Evolutionary conservation across 2,113 vertebrate species (phyloP), one percentile per base, ranked within the genome.

Genomic region (Perca flavescens): DNA sequence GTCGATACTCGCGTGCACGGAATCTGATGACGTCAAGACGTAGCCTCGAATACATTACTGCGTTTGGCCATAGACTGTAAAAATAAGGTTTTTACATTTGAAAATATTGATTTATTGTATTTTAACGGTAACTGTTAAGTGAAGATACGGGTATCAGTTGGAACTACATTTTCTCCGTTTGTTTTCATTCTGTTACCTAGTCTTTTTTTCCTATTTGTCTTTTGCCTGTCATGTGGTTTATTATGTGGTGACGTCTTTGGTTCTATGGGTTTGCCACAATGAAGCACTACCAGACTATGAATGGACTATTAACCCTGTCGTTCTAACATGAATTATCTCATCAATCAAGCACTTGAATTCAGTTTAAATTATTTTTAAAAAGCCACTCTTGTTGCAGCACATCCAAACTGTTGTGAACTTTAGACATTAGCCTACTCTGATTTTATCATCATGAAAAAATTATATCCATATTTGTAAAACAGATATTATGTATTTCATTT

Each of bases 11-110:
- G 90, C 94, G 92, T 85, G 60, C 31, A 52, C 81, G 72, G 83
- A 92, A 89, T 88, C 81, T n/a, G 8, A 19, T 93, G 90, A 93
- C 93, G 93, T 95, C 89, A 94, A 9, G 86, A 85, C 91, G 92
- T 77, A 74, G 22, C 53, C 63, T 36, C 28, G 57, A 4, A 19
- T 10, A 21, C n/a, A 57, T 46, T 4, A 17, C 31, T 28, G 12
- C 6, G n/a, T 53, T 52, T 40, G 40, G 40, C 40, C 40, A 9
- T 40, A 40, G 9, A 40, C 40, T 40, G 40, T 40, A 40, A 40
- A 40, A 40, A 40, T 40, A 40, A 10, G 40, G 9, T 40, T 40
- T 40, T 40, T 34, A 40, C 40, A 40, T 40, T 40, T 40, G 9
- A 40, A 40, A 40, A 40, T 40, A 40, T 40, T 40, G 8, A 40